These are phyloP conservation scores for Lasioglossum marginatum DNA, from an alignment of 2,888 invertebrate genomes.

Conservation along the genomic window DNA sequence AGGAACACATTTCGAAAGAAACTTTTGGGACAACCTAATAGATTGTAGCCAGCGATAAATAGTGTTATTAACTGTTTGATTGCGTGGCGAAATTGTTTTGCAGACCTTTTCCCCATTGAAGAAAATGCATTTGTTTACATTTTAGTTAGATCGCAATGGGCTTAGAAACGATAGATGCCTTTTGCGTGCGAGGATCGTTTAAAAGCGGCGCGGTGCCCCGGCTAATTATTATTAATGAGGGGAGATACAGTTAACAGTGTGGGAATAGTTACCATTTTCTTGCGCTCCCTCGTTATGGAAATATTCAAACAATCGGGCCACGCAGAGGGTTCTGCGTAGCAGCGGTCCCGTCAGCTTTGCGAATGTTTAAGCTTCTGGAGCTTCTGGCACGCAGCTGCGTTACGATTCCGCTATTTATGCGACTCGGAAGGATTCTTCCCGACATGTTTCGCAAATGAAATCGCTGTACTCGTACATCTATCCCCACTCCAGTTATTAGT, in stretches of 20 bases:
- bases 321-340: constrained; percentile 23
- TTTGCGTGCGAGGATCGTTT: constrained; percentile 1
- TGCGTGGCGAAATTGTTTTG: too few species aligned
- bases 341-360: constrained; percentile 26
- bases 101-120: too few species aligned
- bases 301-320: constrained; percentile 48
- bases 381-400: constrained; percentile 61
- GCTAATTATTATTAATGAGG: constrained; percentile 50
- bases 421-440: constrained; percentile 25
- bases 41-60: background rate
- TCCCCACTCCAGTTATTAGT: background rate
- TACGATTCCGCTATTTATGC: constrained; percentile 49
- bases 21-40: too few species aligned
- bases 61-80: background rate
- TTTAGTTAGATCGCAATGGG: background rate
- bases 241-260: constrained; percentile 51
- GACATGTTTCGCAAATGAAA: constrained; percentile 27
- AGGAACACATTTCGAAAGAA: too few species aligned
- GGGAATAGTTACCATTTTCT: constrained; percentile 52
- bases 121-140: background rate
- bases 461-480: background rate
- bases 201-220: background rate
- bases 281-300: constrained; percentile 42
- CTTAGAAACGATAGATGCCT: background rate
- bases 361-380: constrained; percentile 39